Conservation (phyloP, 2,888 invertebrate genomes). For the Lottia scabra region DNA sequence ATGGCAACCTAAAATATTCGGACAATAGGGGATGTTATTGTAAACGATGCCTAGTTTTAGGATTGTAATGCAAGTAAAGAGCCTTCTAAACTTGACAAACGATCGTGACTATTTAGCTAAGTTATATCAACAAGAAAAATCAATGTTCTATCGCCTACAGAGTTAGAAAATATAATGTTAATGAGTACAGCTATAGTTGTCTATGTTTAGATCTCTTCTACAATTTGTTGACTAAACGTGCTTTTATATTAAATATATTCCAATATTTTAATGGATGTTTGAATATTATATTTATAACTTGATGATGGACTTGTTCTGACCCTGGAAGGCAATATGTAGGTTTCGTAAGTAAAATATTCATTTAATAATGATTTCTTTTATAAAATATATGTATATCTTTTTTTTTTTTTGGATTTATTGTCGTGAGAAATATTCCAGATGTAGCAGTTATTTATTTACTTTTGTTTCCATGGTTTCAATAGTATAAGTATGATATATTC, state of each 20-base stretch:
- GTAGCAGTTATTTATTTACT: too few species aligned
- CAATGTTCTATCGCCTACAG: neutral
- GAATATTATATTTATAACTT: too few species aligned
- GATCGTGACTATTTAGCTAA: neutral
- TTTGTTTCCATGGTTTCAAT: too few species aligned
- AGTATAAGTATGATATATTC: too few species aligned
- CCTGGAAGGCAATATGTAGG: too few species aligned
- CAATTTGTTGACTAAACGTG: constrained; percentile 1
- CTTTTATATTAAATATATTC: neutral
- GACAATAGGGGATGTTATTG: constrained; percentile 14
- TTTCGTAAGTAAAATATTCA: too few species aligned
- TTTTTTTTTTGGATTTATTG: too few species aligned
- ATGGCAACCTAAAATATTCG: constrained; percentile 19
- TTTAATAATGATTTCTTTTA: too few species aligned
- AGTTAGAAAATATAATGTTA: neutral
- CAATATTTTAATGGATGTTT: neutral
- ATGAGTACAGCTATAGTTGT: neutral
- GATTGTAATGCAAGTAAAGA: neutral
- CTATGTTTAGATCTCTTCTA: neutral
- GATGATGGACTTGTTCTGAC: too few species aligned
- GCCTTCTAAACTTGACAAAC: neutral
- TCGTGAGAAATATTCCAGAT: too few species aligned
- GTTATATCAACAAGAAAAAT: neutral
- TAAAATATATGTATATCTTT: too few species aligned
- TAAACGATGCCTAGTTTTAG: neutral